These are phyloP conservation scores for Zaprionus nigranus DNA, from an alignment of 1,140 invertebrate species.

Conservation along the genomic window DNA sequence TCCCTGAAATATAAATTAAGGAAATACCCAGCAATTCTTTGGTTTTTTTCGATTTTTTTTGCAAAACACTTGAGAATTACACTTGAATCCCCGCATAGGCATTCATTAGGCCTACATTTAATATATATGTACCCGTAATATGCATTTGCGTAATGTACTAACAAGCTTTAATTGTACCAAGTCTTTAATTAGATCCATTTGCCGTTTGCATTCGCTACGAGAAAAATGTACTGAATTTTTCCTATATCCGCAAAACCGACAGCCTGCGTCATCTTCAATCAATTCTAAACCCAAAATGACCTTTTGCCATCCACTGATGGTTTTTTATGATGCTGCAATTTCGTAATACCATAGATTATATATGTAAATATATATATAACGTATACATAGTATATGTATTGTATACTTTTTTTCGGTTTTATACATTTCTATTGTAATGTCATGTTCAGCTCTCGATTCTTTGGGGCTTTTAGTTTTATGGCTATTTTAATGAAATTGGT, in stretches of 20 bases:
- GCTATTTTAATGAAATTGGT: slow-evolving; percentile 40
- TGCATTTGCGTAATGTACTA: slow-evolving; percentile 39
- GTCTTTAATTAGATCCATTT: slow-evolving; percentile 50
- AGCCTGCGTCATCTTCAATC: slow-evolving; percentile 29
- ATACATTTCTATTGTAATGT: slow-evolving; percentile 22
- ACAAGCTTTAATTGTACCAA: slow-evolving; percentile 29
- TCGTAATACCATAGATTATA: slow-evolving; percentile 24
- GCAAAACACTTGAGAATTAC: slow-evolving; percentile 43
- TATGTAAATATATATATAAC: slow-evolving; percentile 1
- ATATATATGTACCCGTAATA: slow-evolving; percentile 12
- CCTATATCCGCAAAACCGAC: slow-evolving; percentile 7
- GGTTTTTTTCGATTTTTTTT: neutral
- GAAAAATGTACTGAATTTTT: slow-evolving; percentile 12
- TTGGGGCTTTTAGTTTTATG: slow-evolving; percentile 39
- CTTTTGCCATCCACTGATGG: slow-evolving; percentile 8
- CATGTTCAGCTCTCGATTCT: slow-evolving; percentile 21
- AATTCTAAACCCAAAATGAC: slow-evolving; percentile 4
- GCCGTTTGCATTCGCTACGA: slow-evolving; percentile 6
- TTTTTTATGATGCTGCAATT: slow-evolving; percentile 9
- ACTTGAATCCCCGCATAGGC: slow-evolving; percentile 27
- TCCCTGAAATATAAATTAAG: neutral
- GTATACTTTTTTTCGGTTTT: slow-evolving; percentile 11
- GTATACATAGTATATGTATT: neutral
- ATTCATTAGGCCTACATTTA: slow-evolving; percentile 23
- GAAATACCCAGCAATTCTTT: neutral